Percentiles rank a stretch among this genome's conserved stretches.
These are phyloP conservation scores for Procambarus virginalis DNA, from an alignment of 1,140 invertebrate species.

Conservation along the genomic window DNA sequence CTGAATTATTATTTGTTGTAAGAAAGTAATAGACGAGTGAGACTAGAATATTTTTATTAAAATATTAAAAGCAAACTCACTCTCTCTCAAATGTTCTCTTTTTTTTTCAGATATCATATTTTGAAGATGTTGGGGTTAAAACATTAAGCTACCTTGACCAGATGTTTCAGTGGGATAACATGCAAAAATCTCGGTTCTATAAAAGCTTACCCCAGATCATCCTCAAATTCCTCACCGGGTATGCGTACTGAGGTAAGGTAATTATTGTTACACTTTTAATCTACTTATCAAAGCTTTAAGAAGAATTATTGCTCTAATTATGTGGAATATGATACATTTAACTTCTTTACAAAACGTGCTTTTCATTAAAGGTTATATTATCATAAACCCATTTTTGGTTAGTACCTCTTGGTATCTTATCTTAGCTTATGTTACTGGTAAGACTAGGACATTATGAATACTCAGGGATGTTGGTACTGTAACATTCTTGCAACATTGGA, in stretches of 20 bases:
- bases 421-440: too few species aligned
- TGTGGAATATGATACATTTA: not conserved
- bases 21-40: too few species aligned
- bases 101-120: conserved; percentile 87
- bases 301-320: not conserved
- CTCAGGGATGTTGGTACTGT: too few species aligned
- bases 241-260: conserved; percentile 79
- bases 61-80: too few species aligned
- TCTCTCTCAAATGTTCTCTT: not conserved
- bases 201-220: conserved; percentile 94
- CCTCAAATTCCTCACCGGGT: conserved; percentile 90
- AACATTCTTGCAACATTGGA: too few species aligned
- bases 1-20: too few species aligned
- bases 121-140: conserved; percentile 96
- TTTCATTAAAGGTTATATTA: too few species aligned
- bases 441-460: too few species aligned
- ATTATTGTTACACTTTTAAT: not conserved
- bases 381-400: too few species aligned
- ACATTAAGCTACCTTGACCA: conserved; percentile 96
- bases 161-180: conserved; percentile 97
- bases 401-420: too few species aligned
- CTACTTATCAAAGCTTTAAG: not conserved
- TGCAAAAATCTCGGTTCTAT: conserved; percentile 99
- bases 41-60: too few species aligned
- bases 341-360: too few species aligned